phyloP scores from a whole-genome alignment of 1,140 invertebrate species.

The Cryptotermes secundus region DNA sequence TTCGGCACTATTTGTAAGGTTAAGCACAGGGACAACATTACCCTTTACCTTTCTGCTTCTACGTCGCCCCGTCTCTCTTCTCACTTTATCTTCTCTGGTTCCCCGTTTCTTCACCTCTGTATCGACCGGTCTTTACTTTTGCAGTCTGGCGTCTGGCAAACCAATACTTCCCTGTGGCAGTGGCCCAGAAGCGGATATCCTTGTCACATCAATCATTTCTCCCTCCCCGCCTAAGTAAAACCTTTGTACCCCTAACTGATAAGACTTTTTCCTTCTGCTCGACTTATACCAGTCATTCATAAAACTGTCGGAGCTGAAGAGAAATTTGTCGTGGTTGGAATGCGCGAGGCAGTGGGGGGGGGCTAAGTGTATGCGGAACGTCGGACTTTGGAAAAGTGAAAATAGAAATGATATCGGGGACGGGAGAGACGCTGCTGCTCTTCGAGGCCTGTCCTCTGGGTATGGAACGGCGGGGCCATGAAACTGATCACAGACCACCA shows the following conservation, averaged over 20 bases:
- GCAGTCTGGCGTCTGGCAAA: not conserved
- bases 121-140: not conserved
- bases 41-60: too few relatives aligned
- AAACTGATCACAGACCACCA: too few relatives aligned
- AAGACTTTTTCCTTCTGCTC: not conserved
- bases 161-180: not conserved
- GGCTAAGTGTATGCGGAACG: too few relatives aligned
- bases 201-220: conserved; percentile 9
- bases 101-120: not conserved
- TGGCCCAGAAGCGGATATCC: conserved; percentile 4
- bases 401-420: too few relatives aligned
- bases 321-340: not conserved
- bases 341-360: not conserved
- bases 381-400: too few relatives aligned
- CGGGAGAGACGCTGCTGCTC: too few relatives aligned
- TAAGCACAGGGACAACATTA: too few relatives aligned
- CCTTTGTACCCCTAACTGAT: not conserved
- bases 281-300: not conserved
- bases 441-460: too few relatives aligned
- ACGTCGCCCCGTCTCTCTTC: too few relatives aligned
- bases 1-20: too few relatives aligned
- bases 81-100: not conserved
- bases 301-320: not conserved
- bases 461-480: too few relatives aligned
- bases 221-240: not conserved